Percentiles rank a stretch among this genome's conserved stretches.
Conservation (phyloP, 2,888 invertebrate species). For the Leucophora obtusa region DNA sequence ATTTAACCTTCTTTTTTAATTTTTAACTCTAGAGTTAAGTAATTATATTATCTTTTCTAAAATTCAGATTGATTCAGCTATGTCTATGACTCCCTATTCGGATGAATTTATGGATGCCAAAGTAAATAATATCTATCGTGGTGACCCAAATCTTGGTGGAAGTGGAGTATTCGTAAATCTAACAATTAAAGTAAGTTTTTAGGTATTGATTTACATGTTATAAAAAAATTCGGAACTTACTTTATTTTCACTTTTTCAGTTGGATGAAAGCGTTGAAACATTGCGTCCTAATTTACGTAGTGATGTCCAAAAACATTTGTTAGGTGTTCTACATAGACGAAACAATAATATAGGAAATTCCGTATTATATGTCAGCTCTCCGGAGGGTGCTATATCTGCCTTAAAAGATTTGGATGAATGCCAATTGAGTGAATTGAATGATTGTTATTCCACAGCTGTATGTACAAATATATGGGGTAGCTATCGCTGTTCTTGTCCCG, state of each 20-base stretch:
- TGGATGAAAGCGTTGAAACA: constrained; percentile 88
- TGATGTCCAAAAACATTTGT: constrained; percentile 90
- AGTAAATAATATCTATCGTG: constrained; percentile 88
- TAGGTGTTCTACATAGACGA: constrained; percentile 89
- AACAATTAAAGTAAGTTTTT: constrained; percentile 83
- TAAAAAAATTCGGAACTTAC: neutral
- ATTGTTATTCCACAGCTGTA: constrained; percentile 88
- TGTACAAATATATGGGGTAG: constrained; percentile 92
- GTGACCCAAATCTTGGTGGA: constrained; percentile 83
- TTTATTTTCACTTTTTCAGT: constrained; percentile 74
- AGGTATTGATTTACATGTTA: neutral
- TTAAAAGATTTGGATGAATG: constrained; percentile 92
- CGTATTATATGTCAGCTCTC: constrained; percentile 89
- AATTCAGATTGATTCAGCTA: constrained; percentile 91
- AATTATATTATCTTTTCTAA: constrained; percentile 40
- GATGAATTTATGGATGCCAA: constrained; percentile 90
- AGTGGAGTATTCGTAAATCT: constrained; percentile 91
- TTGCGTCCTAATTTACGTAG: constrained; percentile 83
- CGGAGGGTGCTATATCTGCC: constrained; percentile 87
- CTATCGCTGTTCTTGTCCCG: constrained; percentile 83
- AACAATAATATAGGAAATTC: constrained; percentile 94
- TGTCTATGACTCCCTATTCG: constrained; percentile 94
- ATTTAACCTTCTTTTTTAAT: no score
- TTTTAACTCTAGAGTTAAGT: no score
- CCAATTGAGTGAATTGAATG: constrained; percentile 88